Conservation (phyloP, 2,113 vertebrate genomes). For the Gobiocypris rarus region DNA sequence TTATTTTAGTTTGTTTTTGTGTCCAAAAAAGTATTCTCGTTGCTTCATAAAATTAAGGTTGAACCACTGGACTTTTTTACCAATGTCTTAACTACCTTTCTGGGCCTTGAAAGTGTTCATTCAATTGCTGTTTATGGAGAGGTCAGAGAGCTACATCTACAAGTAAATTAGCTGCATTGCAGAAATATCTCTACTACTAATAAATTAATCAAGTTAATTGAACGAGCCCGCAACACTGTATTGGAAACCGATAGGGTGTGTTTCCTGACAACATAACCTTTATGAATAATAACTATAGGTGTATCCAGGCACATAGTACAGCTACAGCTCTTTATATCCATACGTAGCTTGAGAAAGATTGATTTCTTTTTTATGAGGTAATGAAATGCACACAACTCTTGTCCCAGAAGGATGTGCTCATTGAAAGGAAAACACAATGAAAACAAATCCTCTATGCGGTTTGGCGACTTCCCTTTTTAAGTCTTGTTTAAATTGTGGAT, state of each 20-base stretch:
- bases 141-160: no score
- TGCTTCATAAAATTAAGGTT: no score
- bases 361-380: not conserved
- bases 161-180: no score
- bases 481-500: constrained; percentile 33
- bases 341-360: not conserved
- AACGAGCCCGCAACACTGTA: constrained; percentile 24
- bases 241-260: constrained; percentile 27
- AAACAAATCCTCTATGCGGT: constrained; percentile 5
- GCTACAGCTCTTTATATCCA: not conserved
- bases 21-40: no score
- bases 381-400: constrained; percentile 15
- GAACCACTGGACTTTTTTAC: no score
- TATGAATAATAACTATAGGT: constrained; percentile 26
- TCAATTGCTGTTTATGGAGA: no score
- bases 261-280: constrained; percentile 8
- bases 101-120: no score
- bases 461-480: constrained; percentile 32
- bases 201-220: no score
- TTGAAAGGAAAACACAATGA: constrained; percentile 13
- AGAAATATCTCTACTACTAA: no score
- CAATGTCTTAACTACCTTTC: no score
- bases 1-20: no score
- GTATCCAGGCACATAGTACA: constrained; percentile 31
- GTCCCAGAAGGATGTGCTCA: constrained; percentile 15